Evolutionary conservation across 2,797 vertebrate genomes (phyloP).

Genomic region (Florisuga fusca): DNA sequence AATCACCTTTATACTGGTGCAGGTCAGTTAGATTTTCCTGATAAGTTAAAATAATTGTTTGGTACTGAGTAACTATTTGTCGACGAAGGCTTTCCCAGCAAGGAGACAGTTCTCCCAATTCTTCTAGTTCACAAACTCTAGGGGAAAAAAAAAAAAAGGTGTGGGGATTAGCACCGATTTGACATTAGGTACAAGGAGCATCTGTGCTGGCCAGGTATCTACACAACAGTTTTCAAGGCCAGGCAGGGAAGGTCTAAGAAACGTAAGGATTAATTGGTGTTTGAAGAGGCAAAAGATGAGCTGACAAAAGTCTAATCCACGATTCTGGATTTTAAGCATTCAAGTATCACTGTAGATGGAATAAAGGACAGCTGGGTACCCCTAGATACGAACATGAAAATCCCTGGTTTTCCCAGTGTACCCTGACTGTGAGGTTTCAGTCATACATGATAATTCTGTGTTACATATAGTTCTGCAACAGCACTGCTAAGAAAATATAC

Average conservation of each 20-base stretch:
- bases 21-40: conserved; percentile 93
- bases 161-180: not conserved
- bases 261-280: not conserved
- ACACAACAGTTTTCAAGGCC: not conserved
- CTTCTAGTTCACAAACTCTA: conserved; percentile 95
- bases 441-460: not conserved
- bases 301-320: not conserved
- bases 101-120: conserved; percentile 94
- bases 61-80: conserved; percentile 96
- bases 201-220: not conserved
- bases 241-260: not conserved
- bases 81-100: conserved; percentile 96
- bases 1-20: conserved; percentile 91
- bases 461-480: not conserved
- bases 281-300: not conserved
- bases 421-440: not conserved
- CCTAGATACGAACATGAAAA: not conserved
- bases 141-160: not conserved
- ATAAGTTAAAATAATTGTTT: conserved; percentile 91
- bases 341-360: not conserved
- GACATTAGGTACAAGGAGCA: not conserved
- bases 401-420: not conserved
- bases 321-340: not conserved
- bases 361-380: not conserved
- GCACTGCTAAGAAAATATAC: not conserved